Evolutionary conservation across 2,888 invertebrate genomes (phyloP), one percentile per base, ranked within the genome.

Genomic region (Eupeodes luniger): DNA sequence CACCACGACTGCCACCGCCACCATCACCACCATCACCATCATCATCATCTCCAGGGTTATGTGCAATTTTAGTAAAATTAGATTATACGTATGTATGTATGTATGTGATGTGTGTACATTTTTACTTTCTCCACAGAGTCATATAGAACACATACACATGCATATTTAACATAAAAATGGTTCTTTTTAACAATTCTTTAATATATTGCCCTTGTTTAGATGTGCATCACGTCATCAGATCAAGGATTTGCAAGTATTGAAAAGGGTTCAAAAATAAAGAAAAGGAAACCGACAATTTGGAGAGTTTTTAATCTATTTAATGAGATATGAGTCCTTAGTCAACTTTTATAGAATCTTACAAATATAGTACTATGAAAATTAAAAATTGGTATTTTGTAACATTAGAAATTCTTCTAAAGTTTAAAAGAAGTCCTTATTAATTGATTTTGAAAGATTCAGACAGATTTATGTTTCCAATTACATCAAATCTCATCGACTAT

Each of bases 21-120:
- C 57, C 69, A n/a, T n/a, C n/a, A 40, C 40, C 55, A 11, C 10
- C 16, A 47, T 19, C 9, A 49, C 10, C n/a, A 51, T 66, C 64
- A 34, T 27, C 57, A 34, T 57, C 57, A 16, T 34, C 1, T 36
- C 59, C 59, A 3, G 61, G 16, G 36, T 55, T 74, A 72, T 83
- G 84, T 87, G 74, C 49, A 80, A 72, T 81, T 84, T 87, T 87
- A 87, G 80, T 67, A 61, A 83, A 87, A 87, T 87, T 87, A 84
- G 80, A 87, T 87, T 87, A 83, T 76, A 66, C 40, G 59, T 61
- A 81, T 5, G 3, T 2, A 5, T 57, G 4, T 55, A 47, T 47
- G 47, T 47, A 47, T 47, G 47, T 47, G 9, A 47, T 12, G 12
- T 47, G 10, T 47, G 12, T 12, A 70, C 19, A 44, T 70, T 70